Conservation (phyloP, 2,888 invertebrate genomes). For the Atethmia centrago region DNA sequence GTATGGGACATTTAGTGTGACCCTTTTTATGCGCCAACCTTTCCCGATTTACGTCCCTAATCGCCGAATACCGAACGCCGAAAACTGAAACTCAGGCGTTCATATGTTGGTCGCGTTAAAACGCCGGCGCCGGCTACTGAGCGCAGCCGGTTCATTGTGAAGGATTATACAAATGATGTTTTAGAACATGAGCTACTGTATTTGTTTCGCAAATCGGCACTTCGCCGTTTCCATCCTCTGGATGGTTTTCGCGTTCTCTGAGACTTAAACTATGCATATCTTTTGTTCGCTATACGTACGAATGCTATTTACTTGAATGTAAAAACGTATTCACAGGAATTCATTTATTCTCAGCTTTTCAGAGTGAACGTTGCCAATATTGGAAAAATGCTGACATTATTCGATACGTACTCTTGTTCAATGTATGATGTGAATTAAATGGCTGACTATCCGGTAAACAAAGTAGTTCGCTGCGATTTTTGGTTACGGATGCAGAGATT, state of each 20-base stretch:
- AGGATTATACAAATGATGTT: slow-evolving; percentile 70
- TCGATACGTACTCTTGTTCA: slow-evolving; percentile 40
- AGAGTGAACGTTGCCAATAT: slow-evolving; percentile 45
- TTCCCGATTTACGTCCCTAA: slow-evolving; percentile 84
- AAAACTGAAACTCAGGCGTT: slow-evolving; percentile 78
- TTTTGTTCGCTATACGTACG: slow-evolving; percentile 39
- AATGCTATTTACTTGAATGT: slow-evolving; percentile 48
- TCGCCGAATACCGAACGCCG: slow-evolving; percentile 80
- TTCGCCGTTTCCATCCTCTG: slow-evolving; percentile 26
- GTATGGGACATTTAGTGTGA: slow-evolving; percentile 90
- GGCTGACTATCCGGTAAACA: slow-evolving; percentile 49
- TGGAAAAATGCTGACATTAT: slow-evolving; percentile 55
- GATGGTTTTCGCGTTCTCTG: slow-evolving; percentile 24
- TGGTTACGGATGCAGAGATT: slow-evolving; percentile 67
- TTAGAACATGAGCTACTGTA: slow-evolving; percentile 65
- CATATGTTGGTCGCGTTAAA: slow-evolving; percentile 75
- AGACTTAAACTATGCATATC: slow-evolving; percentile 42
- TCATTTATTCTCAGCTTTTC: slow-evolving; percentile 55
- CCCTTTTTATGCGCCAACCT: slow-evolving; percentile 87
- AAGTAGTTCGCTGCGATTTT: slow-evolving; percentile 61
- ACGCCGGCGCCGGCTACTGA: slow-evolving; percentile 74
- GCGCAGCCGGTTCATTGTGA: slow-evolving; percentile 68
- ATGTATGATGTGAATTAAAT: slow-evolving; percentile 49
- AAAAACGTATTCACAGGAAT: slow-evolving; percentile 47
- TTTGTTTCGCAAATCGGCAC: slow-evolving; percentile 54